These are phyloP conservation scores for Talpa occidentalis DNA, from an alignment of 2,113 vertebrate genomes.

Conservation along the genomic window DNA sequence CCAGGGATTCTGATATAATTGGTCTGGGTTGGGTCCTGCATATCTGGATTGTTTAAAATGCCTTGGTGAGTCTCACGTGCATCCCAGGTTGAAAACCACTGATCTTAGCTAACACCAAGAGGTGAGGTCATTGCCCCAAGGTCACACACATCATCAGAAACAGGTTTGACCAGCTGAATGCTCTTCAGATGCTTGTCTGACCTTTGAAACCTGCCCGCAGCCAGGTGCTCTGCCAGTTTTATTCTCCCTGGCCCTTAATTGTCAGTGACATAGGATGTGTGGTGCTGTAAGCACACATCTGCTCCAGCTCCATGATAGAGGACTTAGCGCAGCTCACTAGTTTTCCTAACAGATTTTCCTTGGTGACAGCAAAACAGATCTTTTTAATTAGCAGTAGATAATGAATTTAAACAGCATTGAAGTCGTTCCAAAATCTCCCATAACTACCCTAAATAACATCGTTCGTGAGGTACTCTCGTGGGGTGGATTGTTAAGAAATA, in stretches of 20 bases:
- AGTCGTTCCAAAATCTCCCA: constrained; percentile 65
- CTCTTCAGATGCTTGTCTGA: constrained; percentile 3
- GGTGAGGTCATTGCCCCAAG: neutral
- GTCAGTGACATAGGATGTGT: neutral
- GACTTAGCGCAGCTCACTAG: constrained; percentile 61
- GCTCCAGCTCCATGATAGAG: constrained; percentile 51
- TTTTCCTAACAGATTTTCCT: constrained; percentile 84
- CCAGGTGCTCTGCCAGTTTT: constrained; percentile 13
- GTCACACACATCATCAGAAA: neutral
- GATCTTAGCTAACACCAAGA: neutral
- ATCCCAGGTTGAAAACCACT: neutral
- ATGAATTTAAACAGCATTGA: constrained; percentile 80
- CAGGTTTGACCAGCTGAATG: neutral
- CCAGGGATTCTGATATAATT: neutral
- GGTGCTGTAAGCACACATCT: constrained; percentile 1
- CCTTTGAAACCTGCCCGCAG: neutral
- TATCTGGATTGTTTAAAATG: neutral
- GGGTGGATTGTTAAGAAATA: constrained; percentile 67
- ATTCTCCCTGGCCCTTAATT: constrained; percentile 58
- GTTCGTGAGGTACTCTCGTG: neutral
- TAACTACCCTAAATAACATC: constrained; percentile 73
- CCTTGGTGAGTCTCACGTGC: neutral
- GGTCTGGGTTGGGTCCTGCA: neutral
- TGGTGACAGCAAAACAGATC: constrained; percentile 78
- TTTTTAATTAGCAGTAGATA: constrained; percentile 85